phyloP scores from a whole-genome alignment of 2,888 invertebrate species.

The Chrysolina haemoptera region DNA sequence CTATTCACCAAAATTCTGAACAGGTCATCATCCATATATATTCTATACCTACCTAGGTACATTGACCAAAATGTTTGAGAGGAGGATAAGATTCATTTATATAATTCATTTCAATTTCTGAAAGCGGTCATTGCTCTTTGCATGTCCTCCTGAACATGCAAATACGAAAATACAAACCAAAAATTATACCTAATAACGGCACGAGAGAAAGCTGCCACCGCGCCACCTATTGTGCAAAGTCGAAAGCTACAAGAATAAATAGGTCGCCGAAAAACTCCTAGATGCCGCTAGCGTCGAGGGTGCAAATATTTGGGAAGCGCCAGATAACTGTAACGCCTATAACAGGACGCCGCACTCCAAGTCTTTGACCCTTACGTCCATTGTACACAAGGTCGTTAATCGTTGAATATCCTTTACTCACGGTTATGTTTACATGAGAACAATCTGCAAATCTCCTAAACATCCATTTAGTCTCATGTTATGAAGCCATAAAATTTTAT shows the following conservation, averaged over 20 bases:
- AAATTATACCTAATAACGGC: not conserved
- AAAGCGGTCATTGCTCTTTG: no score
- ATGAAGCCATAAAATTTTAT: conserved; percentile 55
- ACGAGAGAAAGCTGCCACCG: not conserved
- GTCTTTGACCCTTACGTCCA: not conserved
- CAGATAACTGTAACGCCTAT: not conserved
- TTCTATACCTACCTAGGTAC: no score
- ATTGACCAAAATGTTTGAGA: no score
- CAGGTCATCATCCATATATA: no score
- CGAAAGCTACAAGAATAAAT: not conserved
- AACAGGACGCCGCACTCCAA: not conserved
- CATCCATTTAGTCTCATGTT: conserved; percentile 52
- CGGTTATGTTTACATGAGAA: conserved; percentile 30
- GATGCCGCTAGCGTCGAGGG: conserved; percentile 36
- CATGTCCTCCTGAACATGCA: not conserved
- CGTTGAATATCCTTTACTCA: not conserved
- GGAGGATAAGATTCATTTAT: no score
- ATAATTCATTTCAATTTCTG: no score
- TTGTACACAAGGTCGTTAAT: not conserved
- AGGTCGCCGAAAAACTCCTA: not conserved
- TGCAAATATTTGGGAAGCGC: conserved; percentile 37
- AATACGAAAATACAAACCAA: not conserved
- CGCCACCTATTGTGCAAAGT: not conserved
- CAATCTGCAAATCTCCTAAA: conserved; percentile 43
- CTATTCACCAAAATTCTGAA: no score